Evolutionary conservation across 2,113 vertebrate genomes (phyloP), one percentile per base, ranked within the genome.

Genomic region (Oplegnathus fasciatus): DNA sequence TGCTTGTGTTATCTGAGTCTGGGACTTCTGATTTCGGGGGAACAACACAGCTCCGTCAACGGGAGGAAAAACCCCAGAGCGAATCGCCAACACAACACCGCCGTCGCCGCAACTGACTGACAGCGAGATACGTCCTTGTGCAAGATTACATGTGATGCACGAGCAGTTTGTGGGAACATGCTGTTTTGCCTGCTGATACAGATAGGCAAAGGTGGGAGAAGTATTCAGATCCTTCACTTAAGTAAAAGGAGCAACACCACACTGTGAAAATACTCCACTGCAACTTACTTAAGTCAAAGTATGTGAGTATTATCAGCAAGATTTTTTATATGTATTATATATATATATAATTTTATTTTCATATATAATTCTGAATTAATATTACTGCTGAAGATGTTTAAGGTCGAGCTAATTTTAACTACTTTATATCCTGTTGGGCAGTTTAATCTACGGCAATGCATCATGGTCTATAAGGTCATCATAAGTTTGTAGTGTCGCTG

Each of bases 91-190:
- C 40, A 83, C 65, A 62, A 70, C 85, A 66, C 32, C 44, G 5
- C 18, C 6, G 4, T 65, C 28, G 68, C 46, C n/a, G 50, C 75
- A 15, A 42, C 57, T n/a, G 60, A 80, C 65, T 82, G 79, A 88
- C 85, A 72, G 86, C 15, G 13, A 66, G 85, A 89, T 73, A 84
- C 30, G 52, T 82, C 81, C 70, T 75, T 0, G 24, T 55, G 57
- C 32, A 14, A 87, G 85, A 89, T 91, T 81, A 86, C 78, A 85
- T 50, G 70, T 75, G 83, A 88, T 50, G 81, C 83, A 89, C 80
- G 74, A 84, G 80, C 73, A 34, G 79, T 70, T 60, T 57, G 67
- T 52, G 9, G 50, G 24, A 62, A 80, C 85, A 75, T 52, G 64
- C 57, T 65, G 75, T 72, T 83, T 17, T 57, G 34, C 65, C 28